Conservation (phyloP, 2,888 invertebrate species). For the Pyrrhosoma nymphula region DNA sequence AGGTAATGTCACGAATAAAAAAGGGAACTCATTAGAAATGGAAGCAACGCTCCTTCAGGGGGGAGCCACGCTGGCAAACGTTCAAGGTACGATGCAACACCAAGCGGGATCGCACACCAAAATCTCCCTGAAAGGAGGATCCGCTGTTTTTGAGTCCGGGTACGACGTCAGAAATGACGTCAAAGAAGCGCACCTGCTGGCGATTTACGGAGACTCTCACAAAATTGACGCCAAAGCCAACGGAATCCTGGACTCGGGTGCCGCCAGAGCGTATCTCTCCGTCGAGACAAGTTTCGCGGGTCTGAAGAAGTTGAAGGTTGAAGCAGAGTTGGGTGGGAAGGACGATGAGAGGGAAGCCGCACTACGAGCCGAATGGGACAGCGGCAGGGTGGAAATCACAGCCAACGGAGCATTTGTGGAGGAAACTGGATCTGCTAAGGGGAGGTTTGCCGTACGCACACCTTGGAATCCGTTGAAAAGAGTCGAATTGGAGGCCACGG, state of each 20-base stretch:
- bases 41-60: not conserved
- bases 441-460: conserved; percentile 32
- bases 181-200: conserved; percentile 23
- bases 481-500: conserved; percentile 4
- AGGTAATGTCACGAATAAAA: not conserved
- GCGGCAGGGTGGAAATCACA: conserved; percentile 51
- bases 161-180: conserved; percentile 3
- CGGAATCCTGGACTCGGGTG: conserved; percentile 8
- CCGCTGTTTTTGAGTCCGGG: conserved; percentile 1
- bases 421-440: not conserved
- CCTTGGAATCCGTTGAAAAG: conserved; percentile 32
- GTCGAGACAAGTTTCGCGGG: conserved; percentile 18
- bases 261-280: not conserved
- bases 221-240: conserved; percentile 36
- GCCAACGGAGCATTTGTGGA: conserved; percentile 21
- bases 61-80: not conserved
- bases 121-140: conserved; percentile 15
- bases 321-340: conserved; percentile 29
- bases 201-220: conserved; percentile 23
- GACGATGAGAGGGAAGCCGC: conserved; percentile 43
- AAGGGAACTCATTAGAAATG: not conserved
- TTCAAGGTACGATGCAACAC: conserved; percentile 13
- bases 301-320: conserved; percentile 24
- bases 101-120: not conserved
- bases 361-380: conserved; percentile 41